Base-by-base conservation (phyloP, 2,888 invertebrate species). In the Stenodera caucasica region DNA sequence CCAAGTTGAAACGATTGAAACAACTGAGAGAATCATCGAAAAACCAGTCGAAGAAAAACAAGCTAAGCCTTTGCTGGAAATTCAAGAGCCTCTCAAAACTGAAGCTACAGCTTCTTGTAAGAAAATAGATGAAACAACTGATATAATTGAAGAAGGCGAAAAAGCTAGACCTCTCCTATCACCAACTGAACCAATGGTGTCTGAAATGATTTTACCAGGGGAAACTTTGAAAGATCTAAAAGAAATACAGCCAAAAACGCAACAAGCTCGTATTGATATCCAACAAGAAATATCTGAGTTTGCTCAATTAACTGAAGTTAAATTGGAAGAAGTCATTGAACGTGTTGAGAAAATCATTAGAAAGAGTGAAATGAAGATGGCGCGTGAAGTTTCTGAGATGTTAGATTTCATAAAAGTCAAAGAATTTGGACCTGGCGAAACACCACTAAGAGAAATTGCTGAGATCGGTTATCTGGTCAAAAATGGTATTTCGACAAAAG, bases 351-450 rank as follows among this genome's bases (percentile, higher is more conserved):
- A 83, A 55, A 82, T 85, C 49, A 79, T 84, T 29, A 82, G 81
- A 68, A 81, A 80, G 71, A 83, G 85, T 63, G 85, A 87, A 70
- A 81, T 84, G 23, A 84, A 85, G 72, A 85, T 87, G 75, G 89
- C 89, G 12, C 86, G 87, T 58, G 90, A 93, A 81, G 89, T 93
- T 14, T 88, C 90, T 64, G 88, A 91, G 76, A 82, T 91, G 29
- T 82, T 94, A 67, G 88, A 90, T 70, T 84, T 88, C 11, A 84
- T 93, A 18, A 88, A 89, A 69, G 90, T 88, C 1, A 88, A 88
- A 73, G 90, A 92, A 70, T 93, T 93, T 75, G 92, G 91, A 0
- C 87, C 90, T 6, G 92, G 92, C 9, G 90, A 92, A 81, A 85
- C 85, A 23, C 91, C 93, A 1, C 80, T 94, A 52, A 82, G 90